phyloP scores from a whole-genome alignment of 2,797 vertebrate genomes.

The Falco concolor region DNA sequence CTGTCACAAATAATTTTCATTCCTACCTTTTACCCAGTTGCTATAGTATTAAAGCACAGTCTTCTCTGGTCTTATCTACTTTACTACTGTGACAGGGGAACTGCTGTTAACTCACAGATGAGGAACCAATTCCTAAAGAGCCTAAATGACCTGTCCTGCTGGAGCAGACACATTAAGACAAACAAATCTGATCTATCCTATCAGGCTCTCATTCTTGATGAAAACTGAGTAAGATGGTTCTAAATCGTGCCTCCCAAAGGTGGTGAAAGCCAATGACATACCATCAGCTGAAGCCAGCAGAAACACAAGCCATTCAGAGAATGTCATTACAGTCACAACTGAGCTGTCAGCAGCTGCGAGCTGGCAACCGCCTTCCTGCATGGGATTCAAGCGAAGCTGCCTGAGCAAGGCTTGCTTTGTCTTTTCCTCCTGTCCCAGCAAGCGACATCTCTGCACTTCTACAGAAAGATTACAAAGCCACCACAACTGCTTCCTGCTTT shows the following conservation, averaged over 20 bases:
- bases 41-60: neutral
- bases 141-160: neutral
- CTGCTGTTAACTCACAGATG: neutral
- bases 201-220: neutral
- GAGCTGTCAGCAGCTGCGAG: neutral
- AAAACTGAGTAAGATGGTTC: neutral
- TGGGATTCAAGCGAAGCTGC: neutral
- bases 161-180: neutral
- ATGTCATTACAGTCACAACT: neutral
- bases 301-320: neutral
- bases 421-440: neutral
- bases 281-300: neutral
- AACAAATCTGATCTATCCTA: neutral
- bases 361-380: neutral
- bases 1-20: neutral
- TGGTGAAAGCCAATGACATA: neutral
- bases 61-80: neutral
- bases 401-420: neutral
- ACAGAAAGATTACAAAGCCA: neutral
- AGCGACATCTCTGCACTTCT: neutral
- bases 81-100: neutral
- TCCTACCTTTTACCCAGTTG: neutral
- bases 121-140: neutral
- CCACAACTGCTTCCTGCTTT: neutral
- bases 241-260: neutral